Percentiles rank a stretch among this genome's conserved stretches.
Conservation (phyloP, 2,797 vertebrate species). For the Neomorphus geoffroyi region DNA sequence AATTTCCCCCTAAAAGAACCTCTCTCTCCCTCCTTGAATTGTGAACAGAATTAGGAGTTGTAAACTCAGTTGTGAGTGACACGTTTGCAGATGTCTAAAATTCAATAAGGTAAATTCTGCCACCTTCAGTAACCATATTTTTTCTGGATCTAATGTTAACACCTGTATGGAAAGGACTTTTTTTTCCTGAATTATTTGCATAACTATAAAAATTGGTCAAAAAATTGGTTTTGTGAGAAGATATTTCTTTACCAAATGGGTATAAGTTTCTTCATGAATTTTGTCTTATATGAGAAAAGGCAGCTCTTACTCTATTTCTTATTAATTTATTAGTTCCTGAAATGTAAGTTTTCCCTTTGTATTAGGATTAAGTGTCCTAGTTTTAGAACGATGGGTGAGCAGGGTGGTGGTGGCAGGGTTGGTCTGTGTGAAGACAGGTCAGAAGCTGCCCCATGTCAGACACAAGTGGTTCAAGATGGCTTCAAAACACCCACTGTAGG, state of each 20-base stretch:
- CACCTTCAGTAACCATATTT: background rate
- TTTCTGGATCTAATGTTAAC: background rate
- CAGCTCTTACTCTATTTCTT: background rate
- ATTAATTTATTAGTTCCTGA: background rate
- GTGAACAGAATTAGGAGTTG: background rate
- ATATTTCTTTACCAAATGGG: background rate
- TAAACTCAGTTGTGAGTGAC: background rate
- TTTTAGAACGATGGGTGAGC: background rate
- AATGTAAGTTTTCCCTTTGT: background rate
- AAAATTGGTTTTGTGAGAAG: background rate
- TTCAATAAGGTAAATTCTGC: background rate
- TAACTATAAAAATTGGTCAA: background rate
- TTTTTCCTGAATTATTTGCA: background rate
- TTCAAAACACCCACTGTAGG: background rate
- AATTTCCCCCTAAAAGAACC: background rate
- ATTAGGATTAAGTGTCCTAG: background rate
- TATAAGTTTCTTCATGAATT: background rate
- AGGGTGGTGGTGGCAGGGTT: background rate
- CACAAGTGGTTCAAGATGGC: background rate
- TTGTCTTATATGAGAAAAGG: background rate
- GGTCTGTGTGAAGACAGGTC: background rate
- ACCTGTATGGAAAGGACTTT: background rate
- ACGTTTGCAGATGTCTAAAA: background rate
- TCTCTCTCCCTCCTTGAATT: background rate
- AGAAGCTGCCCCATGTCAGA: background rate